phyloP scores from a whole-genome alignment of 2,113 vertebrate genomes.

The Amphiprion percula region DNA sequence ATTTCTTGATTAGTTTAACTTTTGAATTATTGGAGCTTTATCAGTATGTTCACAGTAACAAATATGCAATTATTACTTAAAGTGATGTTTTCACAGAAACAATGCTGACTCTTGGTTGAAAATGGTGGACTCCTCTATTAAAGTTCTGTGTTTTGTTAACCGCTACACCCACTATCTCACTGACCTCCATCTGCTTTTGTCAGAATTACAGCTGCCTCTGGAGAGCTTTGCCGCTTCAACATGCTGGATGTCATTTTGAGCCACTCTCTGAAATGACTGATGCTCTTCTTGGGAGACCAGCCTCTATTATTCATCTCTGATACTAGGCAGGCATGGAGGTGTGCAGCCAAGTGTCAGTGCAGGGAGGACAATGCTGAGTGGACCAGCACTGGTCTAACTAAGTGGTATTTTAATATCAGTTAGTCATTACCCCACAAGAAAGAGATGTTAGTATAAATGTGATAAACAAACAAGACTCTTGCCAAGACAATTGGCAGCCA shows the following conservation, averaged over 20 bases:
- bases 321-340: background rate
- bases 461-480: constrained; percentile 58
- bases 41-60: too few species aligned
- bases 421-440: constrained; percentile 26
- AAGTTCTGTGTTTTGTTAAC: too few species aligned
- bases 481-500: constrained; percentile 62
- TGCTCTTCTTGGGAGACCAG: background rate
- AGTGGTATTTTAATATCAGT: constrained; percentile 13
- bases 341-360: background rate
- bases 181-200: too few species aligned
- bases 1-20: too few species aligned
- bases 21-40: too few species aligned
- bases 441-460: constrained; percentile 28
- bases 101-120: too few species aligned
- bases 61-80: too few species aligned
- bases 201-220: background rate
- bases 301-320: background rate
- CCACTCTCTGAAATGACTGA: background rate
- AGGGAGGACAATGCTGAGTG: background rate
- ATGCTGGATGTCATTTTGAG: background rate
- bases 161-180: background rate
- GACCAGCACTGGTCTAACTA: background rate
- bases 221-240: background rate
- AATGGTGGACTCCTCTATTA: too few species aligned
- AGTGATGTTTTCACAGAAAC: too few species aligned